phyloP scores from a whole-genome alignment of 2,888 invertebrate genomes.

The Tetragonula carbonaria region DNA sequence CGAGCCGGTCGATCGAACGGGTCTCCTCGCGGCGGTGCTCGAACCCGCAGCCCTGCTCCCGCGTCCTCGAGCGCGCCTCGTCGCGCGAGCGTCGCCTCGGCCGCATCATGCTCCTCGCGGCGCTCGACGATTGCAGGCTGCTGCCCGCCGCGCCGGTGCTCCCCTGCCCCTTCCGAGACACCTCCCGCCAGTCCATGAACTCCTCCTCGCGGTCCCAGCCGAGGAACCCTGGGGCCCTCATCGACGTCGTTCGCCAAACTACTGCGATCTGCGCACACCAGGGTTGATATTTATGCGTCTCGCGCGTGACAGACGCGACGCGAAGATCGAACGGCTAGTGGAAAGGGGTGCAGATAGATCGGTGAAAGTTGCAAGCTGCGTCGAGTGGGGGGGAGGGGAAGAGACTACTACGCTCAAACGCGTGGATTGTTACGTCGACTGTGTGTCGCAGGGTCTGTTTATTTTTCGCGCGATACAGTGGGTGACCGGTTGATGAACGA shows the following conservation, averaged over 20 bases:
- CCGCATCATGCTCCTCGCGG: conserved; percentile 73
- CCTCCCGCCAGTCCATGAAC: conserved; percentile 83
- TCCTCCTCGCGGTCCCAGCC: conserved; percentile 83
- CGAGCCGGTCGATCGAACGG: conserved; percentile 66
- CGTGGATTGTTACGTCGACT: not conserved
- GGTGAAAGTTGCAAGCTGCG: not conserved
- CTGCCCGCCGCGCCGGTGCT: conserved; percentile 48
- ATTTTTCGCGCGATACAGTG: not conserved
- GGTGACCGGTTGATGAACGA: too few relatives aligned
- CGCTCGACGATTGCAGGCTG: conserved; percentile 75
- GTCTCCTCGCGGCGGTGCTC: conserved; percentile 63
- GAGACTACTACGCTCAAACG: not conserved
- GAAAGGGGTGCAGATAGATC: not conserved
- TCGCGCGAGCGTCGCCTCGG: conserved; percentile 77
- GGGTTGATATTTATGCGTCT: not conserved
- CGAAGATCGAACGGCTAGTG: not conserved
- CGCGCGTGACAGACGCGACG: not conserved
- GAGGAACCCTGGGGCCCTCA: conserved; percentile 83
- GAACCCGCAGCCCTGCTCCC: conserved; percentile 70
- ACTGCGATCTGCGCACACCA: conserved; percentile 78
- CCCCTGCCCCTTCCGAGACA: conserved; percentile 67
- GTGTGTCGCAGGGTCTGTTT: not conserved
- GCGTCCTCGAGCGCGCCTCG: conserved; percentile 74
- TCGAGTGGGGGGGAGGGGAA: not conserved
- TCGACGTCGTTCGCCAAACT: conserved; percentile 83